Evolutionary conservation across 2,797 vertebrate species (phyloP), one percentile per base, ranked within the genome.

Genomic region (Anguilla anguilla): DNA sequence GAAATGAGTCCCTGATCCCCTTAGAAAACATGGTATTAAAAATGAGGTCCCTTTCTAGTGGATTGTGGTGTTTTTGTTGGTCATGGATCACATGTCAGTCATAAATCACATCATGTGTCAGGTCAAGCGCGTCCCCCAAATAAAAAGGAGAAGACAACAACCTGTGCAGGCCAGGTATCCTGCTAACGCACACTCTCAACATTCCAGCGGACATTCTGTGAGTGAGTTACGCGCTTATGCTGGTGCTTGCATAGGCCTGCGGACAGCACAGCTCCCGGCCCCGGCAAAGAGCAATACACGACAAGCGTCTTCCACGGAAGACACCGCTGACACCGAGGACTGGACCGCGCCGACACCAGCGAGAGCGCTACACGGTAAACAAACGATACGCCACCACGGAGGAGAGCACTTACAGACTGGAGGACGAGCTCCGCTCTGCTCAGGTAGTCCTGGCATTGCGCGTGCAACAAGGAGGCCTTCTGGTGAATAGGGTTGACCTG

Each of bases 381-480:
- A 39, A 39, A 39, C 39, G 39, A 57, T 3, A 57, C 55, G 10
- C 17, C 6, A 57, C 10, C 3, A 17, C 19, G 25, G 6, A 28
- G 28, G 46, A 85, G n/a, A 22, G 11, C 28, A 64, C 39, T 94
- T 91, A 96, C 96, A 53, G 0, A 0, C n/a, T 91, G 89, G 10
- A 94, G 25, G 46, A 94, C 87, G 46, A 59, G 17, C 2, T 92
- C 91, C 0, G 93, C 93, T 88, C 55, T 93, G 2, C 93, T 90
- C 87, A 96, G 87, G 49, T 9, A 90, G 0, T 93, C 91, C 0
- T 92, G 87, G 88, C 94, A 94, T 19, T 94, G 93, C 39, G 0
- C 0, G 1, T 88, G 85, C 87, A 95, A 89, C 0, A 72, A 3
- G 0, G 31, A 0, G 0, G 85, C 85, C 86, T 13, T 94, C 19